These are phyloP conservation scores for Scaptomyza cyrtandrae DNA, from an alignment of 2,888 invertebrate genomes.

Conservation along the genomic window DNA sequence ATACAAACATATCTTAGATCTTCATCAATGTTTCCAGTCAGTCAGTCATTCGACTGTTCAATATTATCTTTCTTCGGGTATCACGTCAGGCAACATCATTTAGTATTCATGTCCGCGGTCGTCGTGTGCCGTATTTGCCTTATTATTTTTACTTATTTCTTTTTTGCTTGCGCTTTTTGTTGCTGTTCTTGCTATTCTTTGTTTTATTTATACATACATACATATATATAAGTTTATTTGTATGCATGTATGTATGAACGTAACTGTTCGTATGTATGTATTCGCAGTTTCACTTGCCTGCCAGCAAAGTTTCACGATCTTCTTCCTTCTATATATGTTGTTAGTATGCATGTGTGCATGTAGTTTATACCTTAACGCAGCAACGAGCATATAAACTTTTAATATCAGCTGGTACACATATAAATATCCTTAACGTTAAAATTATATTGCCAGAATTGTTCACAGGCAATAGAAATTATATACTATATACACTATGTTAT, in stretches of 20 bases:
- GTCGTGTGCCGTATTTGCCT: slow-evolving; percentile 26
- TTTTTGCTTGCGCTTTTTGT: slow-evolving; percentile 1
- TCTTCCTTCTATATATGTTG: slow-evolving; percentile 29
- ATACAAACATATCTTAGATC: neutral
- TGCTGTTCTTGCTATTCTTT: neutral
- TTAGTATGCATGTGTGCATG: slow-evolving; percentile 13
- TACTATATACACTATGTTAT: no score
- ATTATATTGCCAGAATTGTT: no score
- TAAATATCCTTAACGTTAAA: no score
- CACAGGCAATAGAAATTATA: no score
- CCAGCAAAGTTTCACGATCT: slow-evolving; percentile 19
- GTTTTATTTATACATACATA: slow-evolving; percentile 31
- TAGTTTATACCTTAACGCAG: slow-evolving; percentile 34
- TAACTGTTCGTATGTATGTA: slow-evolving; percentile 36
- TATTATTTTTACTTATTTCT: neutral
- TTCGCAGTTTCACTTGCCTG: slow-evolving; percentile 46
- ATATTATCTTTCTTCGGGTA: slow-evolving; percentile 15
- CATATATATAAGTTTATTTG: slow-evolving; percentile 11
- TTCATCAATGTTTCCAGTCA: slow-evolving; percentile 13
- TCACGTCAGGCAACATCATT: slow-evolving; percentile 15
- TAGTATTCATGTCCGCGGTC: slow-evolving; percentile 38
- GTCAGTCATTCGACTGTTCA: slow-evolving; percentile 16
- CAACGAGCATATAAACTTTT: neutral
- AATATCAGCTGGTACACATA: no score
- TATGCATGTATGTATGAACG: no score